Evolutionary conservation across 2,888 invertebrate species (phyloP), one percentile per base, ranked within the genome.

Genomic region (Drosophila quinaria): DNA sequence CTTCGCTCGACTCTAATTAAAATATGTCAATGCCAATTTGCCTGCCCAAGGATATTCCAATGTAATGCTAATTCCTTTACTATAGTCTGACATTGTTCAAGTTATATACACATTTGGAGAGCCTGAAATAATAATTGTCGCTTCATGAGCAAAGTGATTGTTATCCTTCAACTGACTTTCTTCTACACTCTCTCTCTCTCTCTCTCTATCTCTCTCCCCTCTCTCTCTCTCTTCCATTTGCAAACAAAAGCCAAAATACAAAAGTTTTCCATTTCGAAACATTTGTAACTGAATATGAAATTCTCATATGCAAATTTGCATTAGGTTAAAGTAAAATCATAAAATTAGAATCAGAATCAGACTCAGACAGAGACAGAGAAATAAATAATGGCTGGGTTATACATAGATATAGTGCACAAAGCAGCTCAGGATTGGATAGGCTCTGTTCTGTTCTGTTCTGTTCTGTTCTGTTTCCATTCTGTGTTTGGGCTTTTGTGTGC

Each of bases 51-150:
- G 37, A 59, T 22, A 22, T 58, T 22, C 51, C 51, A 65, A 42
- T 80, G 63, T 70, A 51, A 80, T 80, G 78, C 65, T 63, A 70
- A 80, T 80, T 52, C 37, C 29, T 19, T 31, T 8, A 44, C 68
- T 35, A 29, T 46, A 31, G 46, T 8, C 46, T 31, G 13, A 51
- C 35, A 31, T 39, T 37, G 33, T 49, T 37, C 42, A 55, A 65
- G 37, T 47, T 47, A 41, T 39, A 39, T 47, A 44, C 33, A 42
- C 54, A 54, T 55, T 65, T 72, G 60, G 11, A 52, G 47, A 68
- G 19, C 15, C 63, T 61, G 54, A 52, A 74, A 79, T 78, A 76
- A 81, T 78, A 81, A 70, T 81, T 81, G 67, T 73, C 76, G 70
- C 68, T 62, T 39, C 49, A 52, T 54, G 39, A 46, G 67, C 58